phyloP scores from a whole-genome alignment of 2,113 vertebrate species.

The Psephotus haematonotus region DNA sequence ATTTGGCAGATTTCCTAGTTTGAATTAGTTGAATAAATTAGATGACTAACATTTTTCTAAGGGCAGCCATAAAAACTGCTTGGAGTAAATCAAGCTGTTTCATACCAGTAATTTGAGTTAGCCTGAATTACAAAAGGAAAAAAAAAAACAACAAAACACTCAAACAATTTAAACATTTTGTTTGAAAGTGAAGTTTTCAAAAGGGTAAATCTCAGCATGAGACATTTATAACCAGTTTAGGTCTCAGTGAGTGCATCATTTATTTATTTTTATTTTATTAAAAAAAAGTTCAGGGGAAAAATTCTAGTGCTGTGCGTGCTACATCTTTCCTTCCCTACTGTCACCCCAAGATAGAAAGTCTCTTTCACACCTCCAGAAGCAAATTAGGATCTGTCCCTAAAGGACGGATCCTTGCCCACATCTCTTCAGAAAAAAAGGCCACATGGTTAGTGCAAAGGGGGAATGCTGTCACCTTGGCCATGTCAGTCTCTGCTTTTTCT shows the following conservation, averaged over 20 bases:
- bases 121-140: not conserved
- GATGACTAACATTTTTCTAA: constrained; percentile 38
- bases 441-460: not conserved
- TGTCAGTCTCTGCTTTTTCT: not conserved
- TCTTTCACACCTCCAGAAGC: not conserved
- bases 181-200: not conserved
- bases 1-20: constrained; percentile 43
- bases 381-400: not conserved
- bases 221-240: not conserved
- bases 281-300: not conserved
- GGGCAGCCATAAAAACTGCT: not conserved
- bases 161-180: not conserved
- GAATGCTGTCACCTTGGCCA: accelerated
- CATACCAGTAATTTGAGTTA: not conserved
- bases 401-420: not conserved
- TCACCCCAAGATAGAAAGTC: not conserved
- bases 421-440: not conserved
- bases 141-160: not conserved
- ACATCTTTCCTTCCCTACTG: not conserved
- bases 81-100: constrained; percentile 10
- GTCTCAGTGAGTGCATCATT: not conserved
- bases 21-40: constrained; percentile 34
- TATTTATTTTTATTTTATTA: not conserved
- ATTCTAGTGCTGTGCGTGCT: not conserved
- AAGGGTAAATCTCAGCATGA: not conserved